These are phyloP conservation scores for Platycheirus albimanus DNA, from an alignment of 2,888 invertebrate genomes.

Conservation along the genomic window DNA sequence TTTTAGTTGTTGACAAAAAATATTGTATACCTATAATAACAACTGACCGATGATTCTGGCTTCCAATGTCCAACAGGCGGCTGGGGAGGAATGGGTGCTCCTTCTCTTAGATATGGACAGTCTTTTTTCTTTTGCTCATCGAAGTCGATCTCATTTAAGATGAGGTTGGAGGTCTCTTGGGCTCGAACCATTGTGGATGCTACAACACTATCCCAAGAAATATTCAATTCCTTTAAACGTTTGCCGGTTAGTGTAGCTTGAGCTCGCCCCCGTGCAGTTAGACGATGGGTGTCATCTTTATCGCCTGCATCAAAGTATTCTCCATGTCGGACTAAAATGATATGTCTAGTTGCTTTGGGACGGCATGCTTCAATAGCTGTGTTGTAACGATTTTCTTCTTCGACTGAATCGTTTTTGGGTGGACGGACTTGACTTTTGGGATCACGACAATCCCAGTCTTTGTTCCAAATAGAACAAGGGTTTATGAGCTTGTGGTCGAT, in stretches of 20 bases:
- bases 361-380: slow-evolving; percentile 86
- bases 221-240: slow-evolving; percentile 89
- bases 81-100: slow-evolving; percentile 97
- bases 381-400: slow-evolving; percentile 88
- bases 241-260: slow-evolving; percentile 95
- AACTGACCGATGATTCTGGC: slow-evolving; percentile 89
- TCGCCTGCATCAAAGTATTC: slow-evolving; percentile 92
- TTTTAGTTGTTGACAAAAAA: slow-evolving; percentile 14
- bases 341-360: slow-evolving; percentile 86
- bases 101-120: slow-evolving; percentile 93
- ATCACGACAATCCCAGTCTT: slow-evolving; percentile 94
- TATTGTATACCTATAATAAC: slow-evolving; percentile 8
- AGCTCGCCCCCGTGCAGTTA: slow-evolving; percentile 91
- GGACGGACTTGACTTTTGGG: slow-evolving; percentile 89
- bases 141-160: slow-evolving; percentile 87
- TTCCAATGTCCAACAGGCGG: slow-evolving; percentile 95
- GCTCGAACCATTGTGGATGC: slow-evolving; percentile 97
- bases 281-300: slow-evolving; percentile 88
- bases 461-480: slow-evolving; percentile 88
- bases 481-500: slow-evolving; percentile 75
- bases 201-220: slow-evolving; percentile 91
- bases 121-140: slow-evolving; percentile 85
- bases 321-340: slow-evolving; percentile 96
- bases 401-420: slow-evolving; percentile 81
- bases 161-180: slow-evolving; percentile 94